Base-by-base conservation (phyloP, 2,113 vertebrate genomes). In the Coturnix japonica region DNA sequence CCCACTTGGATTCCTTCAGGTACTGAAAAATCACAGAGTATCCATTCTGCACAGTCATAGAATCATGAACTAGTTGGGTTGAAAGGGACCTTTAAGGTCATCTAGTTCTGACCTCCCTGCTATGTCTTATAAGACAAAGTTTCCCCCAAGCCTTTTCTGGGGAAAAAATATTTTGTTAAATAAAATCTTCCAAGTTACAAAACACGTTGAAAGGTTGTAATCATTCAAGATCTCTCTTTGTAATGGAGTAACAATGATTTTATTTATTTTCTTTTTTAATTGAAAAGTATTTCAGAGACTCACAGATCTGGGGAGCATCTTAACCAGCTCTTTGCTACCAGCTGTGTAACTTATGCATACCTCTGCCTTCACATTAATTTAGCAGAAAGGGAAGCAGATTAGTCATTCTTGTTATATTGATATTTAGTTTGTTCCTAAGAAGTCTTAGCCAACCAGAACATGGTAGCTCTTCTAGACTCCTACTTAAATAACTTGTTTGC, bases 401-500 rank as follows among this genome's bases (percentile, higher is more conserved):
- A 44, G 53, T 44, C 86, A 37, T 57, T 94, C 81, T 72, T 10
- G 0, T 30, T 80, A 73, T 6, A 23, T 53, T 53, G 51, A 53
- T 28, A 25, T 90, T 94, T 71, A 33, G 35, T 33, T 39, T 88
- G 0, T 13, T 86, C 8, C 51, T n/a, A 54, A 44, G n/a, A 46
- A 33, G 9, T 74, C 44, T 67, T 81, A 56, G 23, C 20, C 57
- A 69, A 35, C 25, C 37, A 65, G 35, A 83, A 81, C 17, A 4
- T 83, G 72, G 53, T 61, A 49, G 30, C 76, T 95, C 13, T 4
- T 75, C 65, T 78, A 33, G 21, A 65, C n/a, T 93, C 16, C 30
- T 90, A 47, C n/a, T 91, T 91, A 85, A 89, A 76, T 64, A 91
- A 37, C 15, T 21, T 90, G 53, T 89, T 92, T 85, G 71, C 53